phyloP scores from a whole-genome alignment of 2,888 invertebrate species.

The Trichogramma dendrolimi region DNA sequence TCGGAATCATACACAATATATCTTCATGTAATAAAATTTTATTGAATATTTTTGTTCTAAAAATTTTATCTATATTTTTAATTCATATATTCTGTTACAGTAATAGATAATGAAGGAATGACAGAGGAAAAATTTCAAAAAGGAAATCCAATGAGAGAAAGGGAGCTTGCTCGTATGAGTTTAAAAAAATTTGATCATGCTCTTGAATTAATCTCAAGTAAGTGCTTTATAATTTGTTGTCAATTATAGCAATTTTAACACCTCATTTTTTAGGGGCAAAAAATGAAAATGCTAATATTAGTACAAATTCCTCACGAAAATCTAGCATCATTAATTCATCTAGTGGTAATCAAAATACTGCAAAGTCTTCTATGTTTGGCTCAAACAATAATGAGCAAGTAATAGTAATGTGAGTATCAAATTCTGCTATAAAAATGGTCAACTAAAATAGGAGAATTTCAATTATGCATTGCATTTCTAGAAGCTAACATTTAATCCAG shows the following conservation, averaged over 20 bases:
- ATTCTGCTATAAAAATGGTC: not conserved
- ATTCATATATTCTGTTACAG: slow-evolving; percentile 28
- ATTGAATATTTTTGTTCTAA: not conserved
- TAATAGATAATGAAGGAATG: slow-evolving; percentile 34
- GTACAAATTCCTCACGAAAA: too few species aligned
- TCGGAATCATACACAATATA: slow-evolving; percentile 43
- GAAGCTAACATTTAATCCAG: slow-evolving; percentile 44
- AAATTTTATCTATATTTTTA: slow-evolving; percentile 6
- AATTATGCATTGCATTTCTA: not conserved
- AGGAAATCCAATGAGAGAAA: slow-evolving; percentile 32
- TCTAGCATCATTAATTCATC: too few species aligned
- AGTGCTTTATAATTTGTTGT: not conserved
- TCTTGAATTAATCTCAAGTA: slow-evolving; percentile 10
- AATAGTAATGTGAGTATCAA: too few species aligned
- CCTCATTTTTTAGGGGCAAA: slow-evolving; percentile 25
- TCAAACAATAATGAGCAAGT: too few species aligned
- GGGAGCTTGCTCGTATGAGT: slow-evolving; percentile 42
- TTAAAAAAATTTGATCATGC: slow-evolving; percentile 38
- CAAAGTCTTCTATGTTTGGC: too few species aligned
- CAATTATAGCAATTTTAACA: too few species aligned
- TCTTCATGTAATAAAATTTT: slow-evolving; percentile 35
- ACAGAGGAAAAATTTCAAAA: slow-evolving; percentile 27
- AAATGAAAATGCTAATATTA: slow-evolving; percentile 35
- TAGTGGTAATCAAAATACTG: too few species aligned
- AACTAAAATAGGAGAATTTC: not conserved